Evolutionary conservation across 2,888 invertebrate species (phyloP).

Genomic region (Eristalis pertinax): DNA sequence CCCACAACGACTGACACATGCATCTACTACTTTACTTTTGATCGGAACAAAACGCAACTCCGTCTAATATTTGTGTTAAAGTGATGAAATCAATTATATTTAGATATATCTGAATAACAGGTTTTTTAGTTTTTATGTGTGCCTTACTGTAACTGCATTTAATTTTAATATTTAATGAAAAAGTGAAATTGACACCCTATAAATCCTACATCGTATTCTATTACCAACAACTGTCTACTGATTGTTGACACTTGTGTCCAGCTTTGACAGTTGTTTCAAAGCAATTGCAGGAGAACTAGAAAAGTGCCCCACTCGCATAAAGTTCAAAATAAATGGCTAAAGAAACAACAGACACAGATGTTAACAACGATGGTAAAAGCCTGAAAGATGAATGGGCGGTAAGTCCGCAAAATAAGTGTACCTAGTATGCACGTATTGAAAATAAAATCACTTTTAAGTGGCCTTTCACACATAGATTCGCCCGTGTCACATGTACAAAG

Average conservation of each 20-base stretch:
- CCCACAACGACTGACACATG: no score
- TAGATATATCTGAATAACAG: no score
- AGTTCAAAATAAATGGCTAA: neutral
- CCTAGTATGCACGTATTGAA: neutral
- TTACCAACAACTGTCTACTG: neutral
- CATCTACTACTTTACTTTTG: no score
- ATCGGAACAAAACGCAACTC: no score
- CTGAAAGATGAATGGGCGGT: neutral
- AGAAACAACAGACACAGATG: neutral
- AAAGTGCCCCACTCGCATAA: neutral
- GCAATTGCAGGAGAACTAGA: neutral
- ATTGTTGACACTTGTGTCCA: neutral
- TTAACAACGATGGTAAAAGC: neutral
- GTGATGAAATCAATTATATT: no score
- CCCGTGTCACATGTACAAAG: conserved; percentile 89
- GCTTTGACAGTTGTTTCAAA: neutral
- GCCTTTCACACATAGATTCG: conserved; percentile 84
- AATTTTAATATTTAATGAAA: neutral
- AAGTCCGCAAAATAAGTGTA: neutral
- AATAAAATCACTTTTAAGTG: neutral
- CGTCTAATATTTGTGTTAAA: no score
- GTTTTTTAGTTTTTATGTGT: no score
- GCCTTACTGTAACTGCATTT: no score
- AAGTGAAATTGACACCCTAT: neutral
- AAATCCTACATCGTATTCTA: neutral